Evolutionary conservation across 2,888 invertebrate species (phyloP).

Genomic region (Argyra leucocephala): DNA sequence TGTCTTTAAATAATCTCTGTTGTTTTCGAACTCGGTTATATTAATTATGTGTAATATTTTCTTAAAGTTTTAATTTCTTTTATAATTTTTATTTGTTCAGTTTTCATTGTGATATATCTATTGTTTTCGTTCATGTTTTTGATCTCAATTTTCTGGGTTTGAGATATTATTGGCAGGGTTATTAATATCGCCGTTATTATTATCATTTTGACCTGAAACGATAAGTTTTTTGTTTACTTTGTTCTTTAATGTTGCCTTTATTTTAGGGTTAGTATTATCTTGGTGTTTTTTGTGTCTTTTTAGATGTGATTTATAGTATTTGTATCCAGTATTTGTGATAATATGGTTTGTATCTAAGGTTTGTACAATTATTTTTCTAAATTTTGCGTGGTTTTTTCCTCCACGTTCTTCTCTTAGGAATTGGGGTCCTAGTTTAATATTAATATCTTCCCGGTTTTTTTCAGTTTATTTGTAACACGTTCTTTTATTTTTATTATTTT

Average conservation of each 20-base stretch:
- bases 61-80: too few species aligned
- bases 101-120: too few species aligned
- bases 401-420: slow-evolving; percentile 16
- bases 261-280: slow-evolving; percentile 19
- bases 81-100: too few species aligned
- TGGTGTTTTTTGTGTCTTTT: slow-evolving; percentile 22
- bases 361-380: slow-evolving; percentile 19
- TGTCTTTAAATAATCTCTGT: too few species aligned
- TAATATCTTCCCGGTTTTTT: slow-evolving; percentile 15
- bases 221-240: slow-evolving; percentile 4
- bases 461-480: slow-evolving; percentile 18
- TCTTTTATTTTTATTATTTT: slow-evolving; percentile 19
- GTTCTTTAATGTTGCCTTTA: slow-evolving; percentile 12
- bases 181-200: too few species aligned
- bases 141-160: too few species aligned
- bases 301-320: slow-evolving; percentile 23
- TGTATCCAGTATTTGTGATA: slow-evolving; percentile 17
- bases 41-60: too few species aligned
- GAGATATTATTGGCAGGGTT: too few species aligned
- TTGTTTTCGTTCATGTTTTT: too few species aligned
- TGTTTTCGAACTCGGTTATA: too few species aligned
- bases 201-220: too few species aligned
- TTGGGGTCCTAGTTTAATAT: slow-evolving; percentile 8
- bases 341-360: slow-evolving; percentile 21
- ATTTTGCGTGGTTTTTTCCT: slow-evolving; percentile 24